Percentiles rank a stretch among this genome's conserved stretches.
Conservation (phyloP, 2,113 vertebrate species). For the Reinhardtius hippoglossoides region DNA sequence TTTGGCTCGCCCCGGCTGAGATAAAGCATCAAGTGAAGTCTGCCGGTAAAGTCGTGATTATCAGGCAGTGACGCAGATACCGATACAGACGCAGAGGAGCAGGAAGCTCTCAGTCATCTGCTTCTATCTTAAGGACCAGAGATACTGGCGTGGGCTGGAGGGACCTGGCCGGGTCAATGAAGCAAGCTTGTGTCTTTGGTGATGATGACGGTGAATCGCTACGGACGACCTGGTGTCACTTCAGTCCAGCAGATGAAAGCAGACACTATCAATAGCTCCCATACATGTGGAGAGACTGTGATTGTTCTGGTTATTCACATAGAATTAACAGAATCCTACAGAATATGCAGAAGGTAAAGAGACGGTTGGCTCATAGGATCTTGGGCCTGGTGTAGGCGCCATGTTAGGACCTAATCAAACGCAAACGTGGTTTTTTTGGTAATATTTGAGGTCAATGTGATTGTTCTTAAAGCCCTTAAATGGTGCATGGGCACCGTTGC, state of each 20-base stretch:
- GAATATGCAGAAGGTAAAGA: slow-evolving; percentile 2
- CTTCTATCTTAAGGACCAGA: slow-evolving; percentile 71
- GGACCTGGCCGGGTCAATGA: slow-evolving; percentile 28
- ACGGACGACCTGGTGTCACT: slow-evolving; percentile 16
- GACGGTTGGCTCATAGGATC: neutral
- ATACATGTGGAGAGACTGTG: too few relatives aligned
- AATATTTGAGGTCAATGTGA: slow-evolving; percentile 6
- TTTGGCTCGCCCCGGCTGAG: slow-evolving; percentile 55
- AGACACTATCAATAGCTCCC: too few relatives aligned
- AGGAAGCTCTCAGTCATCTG: slow-evolving; percentile 63
- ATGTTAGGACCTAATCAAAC: slow-evolving; percentile 18
- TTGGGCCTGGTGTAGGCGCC: neutral
- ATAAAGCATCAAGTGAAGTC: slow-evolving; percentile 72
- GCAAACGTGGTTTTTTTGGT: neutral
- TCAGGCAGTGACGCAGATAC: slow-evolving; percentile 66
- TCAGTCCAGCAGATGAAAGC: too few relatives aligned
- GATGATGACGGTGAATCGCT: slow-evolving; percentile 44
- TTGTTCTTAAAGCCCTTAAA: slow-evolving; percentile 36
- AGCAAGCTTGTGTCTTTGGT: neutral
- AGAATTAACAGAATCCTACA: neutral
- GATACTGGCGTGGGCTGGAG: slow-evolving; percentile 51
- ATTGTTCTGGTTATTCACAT: neutral
- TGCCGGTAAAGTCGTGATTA: slow-evolving; percentile 70
- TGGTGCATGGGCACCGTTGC: slow-evolving; percentile 11
- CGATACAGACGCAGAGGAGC: slow-evolving; percentile 55